These are phyloP conservation scores for Podarcis siculus DNA, from an alignment of 2,797 vertebrate genomes.

Conservation along the genomic window DNA sequence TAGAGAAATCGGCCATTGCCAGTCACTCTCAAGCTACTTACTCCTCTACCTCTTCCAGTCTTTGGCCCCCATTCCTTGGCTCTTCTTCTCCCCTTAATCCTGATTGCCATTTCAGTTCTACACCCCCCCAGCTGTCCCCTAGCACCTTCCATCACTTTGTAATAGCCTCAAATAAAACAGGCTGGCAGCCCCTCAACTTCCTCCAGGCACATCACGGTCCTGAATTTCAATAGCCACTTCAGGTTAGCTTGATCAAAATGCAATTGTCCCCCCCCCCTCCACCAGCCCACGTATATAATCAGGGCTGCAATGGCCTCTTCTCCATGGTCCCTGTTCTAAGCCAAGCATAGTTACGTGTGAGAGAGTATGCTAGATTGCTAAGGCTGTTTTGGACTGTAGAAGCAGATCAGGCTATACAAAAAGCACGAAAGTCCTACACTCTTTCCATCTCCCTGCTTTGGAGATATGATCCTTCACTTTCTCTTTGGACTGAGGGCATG, in stretches of 20 bases:
- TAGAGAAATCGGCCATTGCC: not conserved
- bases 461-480: rapidly evolving
- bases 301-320: not conserved
- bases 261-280: not conserved
- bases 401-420: not conserved
- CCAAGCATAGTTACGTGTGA: not conserved
- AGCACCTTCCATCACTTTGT: not conserved
- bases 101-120: not conserved
- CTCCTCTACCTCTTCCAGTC: not conserved
- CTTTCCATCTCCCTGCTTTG: conserved; percentile 10
- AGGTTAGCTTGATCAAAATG: not conserved
- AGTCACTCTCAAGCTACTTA: not conserved
- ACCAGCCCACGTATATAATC: not conserved
- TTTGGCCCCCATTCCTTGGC: not conserved
- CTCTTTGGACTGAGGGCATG: not conserved
- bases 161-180: not conserved
- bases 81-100: not conserved
- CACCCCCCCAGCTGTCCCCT: not conserved
- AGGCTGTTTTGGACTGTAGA: not conserved
- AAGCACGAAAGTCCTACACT: rapidly evolving
- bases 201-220: not conserved
- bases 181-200: not conserved
- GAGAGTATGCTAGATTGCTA: not conserved
- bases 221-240: not conserved
- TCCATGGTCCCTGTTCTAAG: not conserved